phyloP scores from a whole-genome alignment of 1,140 invertebrate species.

The Mercenaria mercenaria region DNA sequence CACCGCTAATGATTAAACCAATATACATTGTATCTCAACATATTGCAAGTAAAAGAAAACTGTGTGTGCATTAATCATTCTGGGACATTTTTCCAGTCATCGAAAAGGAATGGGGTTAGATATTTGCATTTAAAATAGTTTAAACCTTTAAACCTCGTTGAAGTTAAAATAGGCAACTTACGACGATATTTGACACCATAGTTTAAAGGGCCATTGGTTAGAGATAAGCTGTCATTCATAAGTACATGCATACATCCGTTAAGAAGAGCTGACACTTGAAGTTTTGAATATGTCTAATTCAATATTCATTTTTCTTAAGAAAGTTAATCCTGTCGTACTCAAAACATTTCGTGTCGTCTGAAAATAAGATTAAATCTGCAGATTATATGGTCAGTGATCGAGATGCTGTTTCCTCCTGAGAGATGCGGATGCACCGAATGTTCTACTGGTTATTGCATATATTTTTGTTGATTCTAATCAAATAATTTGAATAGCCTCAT shows the following conservation, averaged over 20 bases:
- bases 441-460: no score
- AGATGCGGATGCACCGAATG: neutral
- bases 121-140: slow-evolving; percentile 57
- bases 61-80: slow-evolving; percentile 28
- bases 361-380: neutral
- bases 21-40: slow-evolving; percentile 16
- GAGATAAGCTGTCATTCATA: slow-evolving; percentile 29
- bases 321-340: neutral
- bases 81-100: slow-evolving; percentile 34
- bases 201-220: slow-evolving; percentile 25
- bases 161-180: slow-evolving; percentile 14
- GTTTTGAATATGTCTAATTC: slow-evolving; percentile 17
- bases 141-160: slow-evolving; percentile 35
- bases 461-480: no score
- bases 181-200: slow-evolving; percentile 23
- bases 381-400: neutral
- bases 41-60: neutral
- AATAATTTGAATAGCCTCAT: no score
- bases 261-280: neutral
- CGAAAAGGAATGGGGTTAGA: slow-evolving; percentile 42
- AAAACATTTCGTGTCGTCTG: neutral
- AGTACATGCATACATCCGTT: neutral
- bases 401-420: neutral
- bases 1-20: slow-evolving; percentile 5
- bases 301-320: neutral